A percentile compares a stretch with the other conserved stretches of the same genome.
phyloP scores from a whole-genome alignment of 2,888 invertebrate genomes.

The Xestobium rufovillosum region DNA sequence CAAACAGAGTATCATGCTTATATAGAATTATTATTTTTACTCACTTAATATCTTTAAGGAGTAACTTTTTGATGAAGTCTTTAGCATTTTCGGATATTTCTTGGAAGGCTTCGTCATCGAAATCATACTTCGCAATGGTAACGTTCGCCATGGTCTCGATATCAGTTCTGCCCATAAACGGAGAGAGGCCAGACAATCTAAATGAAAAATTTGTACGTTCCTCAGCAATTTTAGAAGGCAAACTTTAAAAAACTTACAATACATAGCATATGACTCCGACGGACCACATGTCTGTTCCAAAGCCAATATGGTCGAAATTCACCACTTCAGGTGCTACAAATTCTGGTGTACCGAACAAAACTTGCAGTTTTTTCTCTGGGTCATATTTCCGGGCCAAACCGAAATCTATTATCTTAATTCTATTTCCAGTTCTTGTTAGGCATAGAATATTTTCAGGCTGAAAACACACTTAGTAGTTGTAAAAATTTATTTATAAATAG shows the following conservation, averaged over 20 bases:
- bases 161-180: slow-evolving; percentile 97
- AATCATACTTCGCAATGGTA: slow-evolving; percentile 94
- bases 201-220: no score
- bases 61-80: slow-evolving; percentile 88
- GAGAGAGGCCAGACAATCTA: slow-evolving; percentile 92
- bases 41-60: slow-evolving; percentile 89
- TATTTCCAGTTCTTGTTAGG: slow-evolving; percentile 90
- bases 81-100: slow-evolving; percentile 91
- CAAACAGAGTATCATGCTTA: no score
- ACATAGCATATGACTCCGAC: slow-evolving; percentile 98
- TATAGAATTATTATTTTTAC: slow-evolving; percentile 43
- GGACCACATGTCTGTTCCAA: slow-evolving; percentile 98
- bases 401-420: slow-evolving; percentile 98
- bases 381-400: slow-evolving; percentile 90
- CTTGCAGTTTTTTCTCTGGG: slow-evolving; percentile 85
- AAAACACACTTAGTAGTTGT: no score
- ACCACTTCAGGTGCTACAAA: slow-evolving; percentile 99
- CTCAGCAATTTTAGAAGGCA: no score
- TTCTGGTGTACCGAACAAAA: slow-evolving; percentile 96
- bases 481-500: slow-evolving; percentile 13
- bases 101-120: slow-evolving; percentile 93
- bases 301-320: slow-evolving; percentile 94
- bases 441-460: slow-evolving; percentile 98
- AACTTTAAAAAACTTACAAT: slow-evolving; percentile 72
- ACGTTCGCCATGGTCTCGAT: slow-evolving; percentile 99